These are phyloP conservation scores for Nanorana parkeri DNA, from an alignment of 2,113 vertebrate genomes.

Conservation along the genomic window DNA sequence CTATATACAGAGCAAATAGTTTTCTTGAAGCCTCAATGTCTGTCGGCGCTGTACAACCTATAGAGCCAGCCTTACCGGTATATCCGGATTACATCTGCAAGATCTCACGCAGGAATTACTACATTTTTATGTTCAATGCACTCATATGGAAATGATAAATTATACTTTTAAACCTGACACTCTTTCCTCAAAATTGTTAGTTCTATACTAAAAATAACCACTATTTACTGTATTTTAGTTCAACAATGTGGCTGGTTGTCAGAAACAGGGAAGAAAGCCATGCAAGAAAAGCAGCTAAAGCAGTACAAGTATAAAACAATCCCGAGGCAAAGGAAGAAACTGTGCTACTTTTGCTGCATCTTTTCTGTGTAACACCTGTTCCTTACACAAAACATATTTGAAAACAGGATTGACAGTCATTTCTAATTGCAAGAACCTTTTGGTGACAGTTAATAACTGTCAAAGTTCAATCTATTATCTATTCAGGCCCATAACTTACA, in stretches of 20 bases:
- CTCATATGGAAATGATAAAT: constrained; percentile 29
- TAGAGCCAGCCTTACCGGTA: neutral
- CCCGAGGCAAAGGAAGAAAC: too few relatives aligned
- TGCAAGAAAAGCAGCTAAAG: too few relatives aligned
- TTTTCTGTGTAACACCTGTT: too few relatives aligned
- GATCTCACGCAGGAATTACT: constrained; percentile 5
- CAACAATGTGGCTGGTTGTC: too few relatives aligned
- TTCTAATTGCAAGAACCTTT: too few relatives aligned
- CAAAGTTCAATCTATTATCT: too few relatives aligned
- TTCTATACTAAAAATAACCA: neutral
- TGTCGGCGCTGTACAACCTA: neutral
- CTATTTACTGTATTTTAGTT: constrained; percentile 9
- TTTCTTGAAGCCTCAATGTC: neutral
- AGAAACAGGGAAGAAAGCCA: neutral
- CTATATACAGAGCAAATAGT: neutral
- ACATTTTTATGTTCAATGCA: constrained; percentile 2
- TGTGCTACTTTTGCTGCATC: too few relatives aligned
- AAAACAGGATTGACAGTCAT: too few relatives aligned
- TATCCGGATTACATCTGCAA: constrained; percentile 14
- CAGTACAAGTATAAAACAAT: too few relatives aligned
- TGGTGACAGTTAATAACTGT: too few relatives aligned
- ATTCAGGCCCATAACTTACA: too few relatives aligned
- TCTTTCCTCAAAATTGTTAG: constrained; percentile 16
- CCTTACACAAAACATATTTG: too few relatives aligned
- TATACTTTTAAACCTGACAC: constrained; percentile 4